Percentiles rank a stretch among this genome's conserved stretches.
Evolutionary conservation across 2,888 invertebrate genomes (phyloP).

Genomic region (Steromphala cineraria): DNA sequence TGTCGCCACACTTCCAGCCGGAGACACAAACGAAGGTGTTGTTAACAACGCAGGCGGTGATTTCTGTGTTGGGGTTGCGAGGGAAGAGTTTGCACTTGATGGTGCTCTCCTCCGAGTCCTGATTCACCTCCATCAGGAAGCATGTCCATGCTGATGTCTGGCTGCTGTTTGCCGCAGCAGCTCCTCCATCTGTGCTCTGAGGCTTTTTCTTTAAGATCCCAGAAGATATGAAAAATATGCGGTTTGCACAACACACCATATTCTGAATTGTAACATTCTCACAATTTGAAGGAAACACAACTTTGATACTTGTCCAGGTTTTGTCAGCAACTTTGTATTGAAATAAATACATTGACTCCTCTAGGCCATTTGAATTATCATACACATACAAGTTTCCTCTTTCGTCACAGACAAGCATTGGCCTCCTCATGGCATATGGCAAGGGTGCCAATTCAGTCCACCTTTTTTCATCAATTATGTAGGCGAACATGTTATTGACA

Average conservation of each 20-base stretch:
- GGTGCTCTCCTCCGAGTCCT: constrained; percentile 39
- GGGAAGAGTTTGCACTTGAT: constrained; percentile 46
- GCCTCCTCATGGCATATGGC: constrained; percentile 51
- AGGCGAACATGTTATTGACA: constrained; percentile 52
- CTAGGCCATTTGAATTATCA: constrained; percentile 31
- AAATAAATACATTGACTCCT: constrained; percentile 18
- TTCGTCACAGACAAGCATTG: constrained; percentile 45
- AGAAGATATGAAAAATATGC: constrained; percentile 47
- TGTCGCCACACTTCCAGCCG: constrained; percentile 45
- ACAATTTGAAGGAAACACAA: constrained; percentile 42
- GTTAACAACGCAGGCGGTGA: constrained; percentile 41
- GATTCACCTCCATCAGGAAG: constrained; percentile 44
- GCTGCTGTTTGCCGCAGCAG: neutral
- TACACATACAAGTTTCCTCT: constrained; percentile 48
- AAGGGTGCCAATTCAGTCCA: constrained; percentile 61
- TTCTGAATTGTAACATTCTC: constrained; percentile 43
- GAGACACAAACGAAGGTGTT: constrained; percentile 49
- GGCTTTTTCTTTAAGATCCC: constrained; percentile 25
- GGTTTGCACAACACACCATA: constrained; percentile 43
- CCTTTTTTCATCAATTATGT: constrained; percentile 52
- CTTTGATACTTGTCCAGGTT: constrained; percentile 49
- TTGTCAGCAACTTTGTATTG: constrained; percentile 46
- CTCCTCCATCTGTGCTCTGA: neutral
- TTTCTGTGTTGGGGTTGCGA: constrained; percentile 43
- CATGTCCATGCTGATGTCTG: constrained; percentile 30